These are phyloP conservation scores for Anoplophora glabripennis DNA, from an alignment of 1,140 invertebrate genomes.

Conservation along the genomic window DNA sequence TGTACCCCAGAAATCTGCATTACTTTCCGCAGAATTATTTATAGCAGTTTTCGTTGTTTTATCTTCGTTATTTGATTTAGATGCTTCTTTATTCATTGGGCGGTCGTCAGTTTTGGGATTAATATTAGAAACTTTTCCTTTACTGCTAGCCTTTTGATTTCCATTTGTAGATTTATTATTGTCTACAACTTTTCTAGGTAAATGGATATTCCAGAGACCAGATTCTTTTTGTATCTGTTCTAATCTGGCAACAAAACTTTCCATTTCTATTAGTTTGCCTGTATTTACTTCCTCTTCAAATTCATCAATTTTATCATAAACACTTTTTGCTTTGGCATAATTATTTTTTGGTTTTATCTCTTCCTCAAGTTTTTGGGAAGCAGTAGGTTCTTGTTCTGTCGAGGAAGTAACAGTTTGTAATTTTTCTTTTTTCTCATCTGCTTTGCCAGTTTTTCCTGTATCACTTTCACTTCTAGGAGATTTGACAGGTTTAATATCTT, in stretches of 20 bases:
- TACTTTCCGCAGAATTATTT: slow-evolving; percentile 1
- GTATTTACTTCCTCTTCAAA: slow-evolving; percentile 8
- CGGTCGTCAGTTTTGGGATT: too few species aligned
- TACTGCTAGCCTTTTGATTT: too few species aligned
- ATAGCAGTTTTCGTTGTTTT: slow-evolving; percentile 8
- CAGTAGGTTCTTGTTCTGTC: too few species aligned
- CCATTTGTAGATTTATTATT: neutral
- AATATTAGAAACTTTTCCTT: too few species aligned
- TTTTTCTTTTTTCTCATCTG: too few species aligned
- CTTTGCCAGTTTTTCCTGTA: too few species aligned
- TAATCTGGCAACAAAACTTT: slow-evolving; percentile 24
- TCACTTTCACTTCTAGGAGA: too few species aligned
- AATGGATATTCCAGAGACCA: slow-evolving; percentile 18
- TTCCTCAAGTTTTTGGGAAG: neutral
- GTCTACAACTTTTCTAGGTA: neutral
- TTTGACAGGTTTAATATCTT: too few species aligned
- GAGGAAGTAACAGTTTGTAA: neutral
- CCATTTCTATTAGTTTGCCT: slow-evolving; percentile 26
- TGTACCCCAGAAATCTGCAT: slow-evolving; percentile 32
- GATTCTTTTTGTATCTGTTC: slow-evolving; percentile 25
- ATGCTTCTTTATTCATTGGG: neutral
- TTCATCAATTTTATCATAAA: slow-evolving; percentile 25
- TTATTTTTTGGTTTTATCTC: neutral
- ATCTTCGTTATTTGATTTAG: neutral
- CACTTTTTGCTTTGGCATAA: slow-evolving; percentile 17